Base-by-base conservation (phyloP, 1,140 invertebrate genomes). In the Ceratina australensis region DNA sequence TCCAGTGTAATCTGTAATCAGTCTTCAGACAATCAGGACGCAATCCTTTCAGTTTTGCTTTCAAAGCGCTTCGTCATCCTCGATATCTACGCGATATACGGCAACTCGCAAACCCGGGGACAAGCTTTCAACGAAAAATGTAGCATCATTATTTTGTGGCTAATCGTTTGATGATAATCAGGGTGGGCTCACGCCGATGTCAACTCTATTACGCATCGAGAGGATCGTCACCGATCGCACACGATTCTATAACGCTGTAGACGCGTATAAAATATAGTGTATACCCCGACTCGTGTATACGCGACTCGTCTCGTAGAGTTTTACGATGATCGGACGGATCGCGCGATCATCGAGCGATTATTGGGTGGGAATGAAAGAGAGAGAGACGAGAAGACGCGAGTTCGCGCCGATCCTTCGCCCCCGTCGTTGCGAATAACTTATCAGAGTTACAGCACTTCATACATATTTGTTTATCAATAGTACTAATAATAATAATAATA, bases 381-480 rank as follows among this genome's bases (percentile, higher is more conserved):
- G 8, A n/a, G 16, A 57, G n/a, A 13, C 42, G 42, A 49, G 15
- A 59, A 75, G 26, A 61, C 50, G 64, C 65, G 67, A 69, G 22
- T 60, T 33, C 63, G 67, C 65, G 54, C 28, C 72, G 56, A 28
- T 72, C 33, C 59, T 65, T 22, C 57, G 24, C n/a, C 13, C 57
- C 67, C 67, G 12, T 49, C 72, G 63, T 66, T 57, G 66, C 26
- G 81, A 20, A 50, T 52, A 67, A 76, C 63, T 52, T 72, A 80
- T 64, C 77, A 77, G 72, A 26, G 67, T 84, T 68, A 80, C 66
- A 83, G 49, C 73, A 84, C 74, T 75, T 84, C 72, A 47, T 56
- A 68, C 72, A 24, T 61, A 68, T 71, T 80, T 84, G 54, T 73
- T 79, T 74, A 76, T 72, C 16, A 47, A 61, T 77, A 77, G 61